Conservation (phyloP, 2,113 vertebrate species). For the Etheostoma cragini region DNA sequence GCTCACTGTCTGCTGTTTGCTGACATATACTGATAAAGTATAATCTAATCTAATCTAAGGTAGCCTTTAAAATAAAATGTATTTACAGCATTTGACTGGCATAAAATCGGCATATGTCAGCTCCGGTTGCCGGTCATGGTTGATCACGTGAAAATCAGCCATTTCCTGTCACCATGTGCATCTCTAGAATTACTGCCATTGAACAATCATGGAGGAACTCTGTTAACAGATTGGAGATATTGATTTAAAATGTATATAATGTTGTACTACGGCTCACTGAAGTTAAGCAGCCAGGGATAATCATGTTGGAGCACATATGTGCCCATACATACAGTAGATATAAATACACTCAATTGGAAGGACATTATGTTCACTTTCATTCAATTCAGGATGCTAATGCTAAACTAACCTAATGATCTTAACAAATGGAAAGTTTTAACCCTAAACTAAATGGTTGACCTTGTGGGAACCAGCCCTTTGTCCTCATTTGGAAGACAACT, state of each 20-base stretch:
- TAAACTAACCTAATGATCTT: neutral
- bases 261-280: conserved; percentile 46
- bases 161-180: no score
- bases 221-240: conserved; percentile 35
- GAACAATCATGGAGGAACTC: conserved; percentile 46
- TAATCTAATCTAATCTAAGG: no score
- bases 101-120: no score
- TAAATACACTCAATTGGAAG: neutral
- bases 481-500: neutral
- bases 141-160: no score
- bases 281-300: conserved; percentile 25
- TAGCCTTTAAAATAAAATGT: no score
- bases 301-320: conserved; percentile 2
- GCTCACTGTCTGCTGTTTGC: no score
- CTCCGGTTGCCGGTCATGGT: no score
- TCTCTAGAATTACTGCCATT: neutral
- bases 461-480: neutral
- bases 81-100: no score
- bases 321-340: neutral
- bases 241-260: conserved; percentile 52
- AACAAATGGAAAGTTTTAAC: neutral
- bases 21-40: no score
- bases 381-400: neutral
- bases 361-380: neutral
- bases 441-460: neutral